These are phyloP conservation scores for Nesidiocoris tenuis DNA, from an alignment of 2,888 invertebrate genomes.

Conservation along the genomic window DNA sequence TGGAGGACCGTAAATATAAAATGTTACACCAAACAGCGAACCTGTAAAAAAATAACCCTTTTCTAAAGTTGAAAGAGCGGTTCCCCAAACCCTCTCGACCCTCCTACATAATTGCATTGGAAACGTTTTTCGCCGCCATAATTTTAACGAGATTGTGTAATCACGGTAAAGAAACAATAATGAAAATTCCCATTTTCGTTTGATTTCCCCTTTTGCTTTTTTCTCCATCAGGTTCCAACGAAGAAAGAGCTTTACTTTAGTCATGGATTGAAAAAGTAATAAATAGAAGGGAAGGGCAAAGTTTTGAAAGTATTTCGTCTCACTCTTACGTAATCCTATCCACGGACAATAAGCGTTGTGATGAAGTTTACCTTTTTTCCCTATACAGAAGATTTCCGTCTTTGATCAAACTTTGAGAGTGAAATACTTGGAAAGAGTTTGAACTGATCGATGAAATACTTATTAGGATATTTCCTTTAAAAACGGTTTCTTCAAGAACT, in stretches of 20 bases:
- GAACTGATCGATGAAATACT: not conserved
- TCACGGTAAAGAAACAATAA: conserved; percentile 15
- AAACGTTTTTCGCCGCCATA: not conserved
- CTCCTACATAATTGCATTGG: not conserved
- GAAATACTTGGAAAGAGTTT: not conserved
- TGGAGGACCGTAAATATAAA: too few species aligned
- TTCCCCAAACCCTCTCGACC: too few species aligned
- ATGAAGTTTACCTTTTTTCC: conserved; percentile 31
- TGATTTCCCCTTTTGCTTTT: conserved; percentile 21
- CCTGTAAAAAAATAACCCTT: too few species aligned
- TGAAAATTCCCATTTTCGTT: conserved; percentile 19
- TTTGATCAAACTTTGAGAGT: not conserved
- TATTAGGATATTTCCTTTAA: too few species aligned
- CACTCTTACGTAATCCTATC: conserved; percentile 36
- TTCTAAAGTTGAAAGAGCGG: too few species aligned
- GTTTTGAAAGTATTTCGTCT: conserved; percentile 32
- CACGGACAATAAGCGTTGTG: conserved; percentile 28
- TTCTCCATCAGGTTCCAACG: conserved; percentile 12
- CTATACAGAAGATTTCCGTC: not conserved
- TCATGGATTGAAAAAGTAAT: conserved; percentile 36
- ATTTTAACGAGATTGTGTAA: conserved; percentile 33
- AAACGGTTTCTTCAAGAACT: too few species aligned
- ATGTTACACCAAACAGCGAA: too few species aligned
- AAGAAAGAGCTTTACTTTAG: not conserved
- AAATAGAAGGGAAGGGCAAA: conserved; percentile 21